A percentile compares a stretch with the other conserved stretches of the same genome.
Conservation (phyloP, 2,888 invertebrate genomes). For the Lasioglossum vierecki region DNA sequence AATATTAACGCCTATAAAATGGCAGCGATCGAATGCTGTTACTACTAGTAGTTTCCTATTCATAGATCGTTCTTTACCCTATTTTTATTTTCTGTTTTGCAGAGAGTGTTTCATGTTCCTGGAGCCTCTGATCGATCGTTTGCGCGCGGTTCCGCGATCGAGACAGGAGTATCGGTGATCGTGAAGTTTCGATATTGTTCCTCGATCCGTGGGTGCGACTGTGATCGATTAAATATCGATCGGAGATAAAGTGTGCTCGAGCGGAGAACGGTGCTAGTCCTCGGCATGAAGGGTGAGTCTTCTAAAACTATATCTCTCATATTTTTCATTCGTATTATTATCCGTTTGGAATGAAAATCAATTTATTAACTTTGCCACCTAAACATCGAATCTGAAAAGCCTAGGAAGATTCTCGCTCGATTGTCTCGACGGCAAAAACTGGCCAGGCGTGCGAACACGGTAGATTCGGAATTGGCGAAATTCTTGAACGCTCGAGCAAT, state of each 20-base stretch:
- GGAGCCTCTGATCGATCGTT: conserved; percentile 27
- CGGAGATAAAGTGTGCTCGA: conserved; percentile 49
- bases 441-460: neutral
- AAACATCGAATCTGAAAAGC: too few species aligned
- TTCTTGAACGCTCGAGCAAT: neutral
- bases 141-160: conserved; percentile 47
- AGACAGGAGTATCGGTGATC: conserved; percentile 37
- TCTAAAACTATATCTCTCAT: neutral
- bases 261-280: conserved; percentile 53
- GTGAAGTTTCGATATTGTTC: conserved; percentile 51
- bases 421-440: too few species aligned
- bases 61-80: neutral
- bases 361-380: too few species aligned
- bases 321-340: too few species aligned
- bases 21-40: neutral
- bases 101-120: conserved; percentile 55
- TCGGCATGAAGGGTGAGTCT: conserved; percentile 77
- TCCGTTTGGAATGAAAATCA: too few species aligned
- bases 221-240: conserved; percentile 44
- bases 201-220: conserved; percentile 49
- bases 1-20: neutral
- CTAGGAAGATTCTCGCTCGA: too few species aligned
- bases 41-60: neutral
- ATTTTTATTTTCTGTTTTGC: conserved; percentile 24
- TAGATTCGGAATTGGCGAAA: conserved; percentile 19